phyloP scores from a whole-genome alignment of 92 coral and sea anemone species.

The Parazoanthus atlanticus region DNA sequence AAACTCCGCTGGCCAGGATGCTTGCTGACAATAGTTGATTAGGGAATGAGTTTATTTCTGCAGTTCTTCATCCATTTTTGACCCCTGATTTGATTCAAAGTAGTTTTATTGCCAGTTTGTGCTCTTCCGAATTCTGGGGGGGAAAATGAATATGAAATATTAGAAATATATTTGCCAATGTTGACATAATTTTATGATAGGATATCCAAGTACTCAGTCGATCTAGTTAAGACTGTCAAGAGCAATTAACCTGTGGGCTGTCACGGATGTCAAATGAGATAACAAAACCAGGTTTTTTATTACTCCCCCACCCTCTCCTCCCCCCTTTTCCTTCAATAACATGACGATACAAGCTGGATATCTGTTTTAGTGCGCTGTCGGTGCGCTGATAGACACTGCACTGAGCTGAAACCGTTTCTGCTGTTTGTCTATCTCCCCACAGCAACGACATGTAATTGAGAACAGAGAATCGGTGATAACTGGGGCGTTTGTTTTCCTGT shows the following conservation, averaged over 20 bases:
- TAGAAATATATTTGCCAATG: background rate
- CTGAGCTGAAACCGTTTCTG: slow-evolving; percentile 33
- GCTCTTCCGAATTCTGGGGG: too few relatives aligned
- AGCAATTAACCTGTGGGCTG: slow-evolving; percentile 1
- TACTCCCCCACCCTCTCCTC: slow-evolving; percentile 30
- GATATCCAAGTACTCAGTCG: background rate
- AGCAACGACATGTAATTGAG: background rate
- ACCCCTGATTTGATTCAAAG: background rate
- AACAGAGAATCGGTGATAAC: background rate
- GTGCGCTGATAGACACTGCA: slow-evolving; percentile 27
- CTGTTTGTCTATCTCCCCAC: slow-evolving; percentile 13
- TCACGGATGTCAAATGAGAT: background rate
- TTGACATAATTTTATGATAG: background rate
- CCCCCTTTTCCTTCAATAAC: background rate
- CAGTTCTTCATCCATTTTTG: background rate
- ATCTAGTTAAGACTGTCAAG: background rate
- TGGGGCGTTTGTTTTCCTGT: background rate
- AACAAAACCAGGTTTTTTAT: background rate
- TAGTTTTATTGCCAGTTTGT: background rate
- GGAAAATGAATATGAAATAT: background rate
- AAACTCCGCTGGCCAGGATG: background rate
- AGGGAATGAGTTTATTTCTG: background rate
- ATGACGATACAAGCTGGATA: background rate
- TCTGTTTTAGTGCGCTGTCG: background rate
- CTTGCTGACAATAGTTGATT: background rate